A percentile compares a stretch with the other conserved stretches of the same genome.
Conservation (phyloP, 2,113 vertebrate species). For the Paraplagusia blochii region DNA sequence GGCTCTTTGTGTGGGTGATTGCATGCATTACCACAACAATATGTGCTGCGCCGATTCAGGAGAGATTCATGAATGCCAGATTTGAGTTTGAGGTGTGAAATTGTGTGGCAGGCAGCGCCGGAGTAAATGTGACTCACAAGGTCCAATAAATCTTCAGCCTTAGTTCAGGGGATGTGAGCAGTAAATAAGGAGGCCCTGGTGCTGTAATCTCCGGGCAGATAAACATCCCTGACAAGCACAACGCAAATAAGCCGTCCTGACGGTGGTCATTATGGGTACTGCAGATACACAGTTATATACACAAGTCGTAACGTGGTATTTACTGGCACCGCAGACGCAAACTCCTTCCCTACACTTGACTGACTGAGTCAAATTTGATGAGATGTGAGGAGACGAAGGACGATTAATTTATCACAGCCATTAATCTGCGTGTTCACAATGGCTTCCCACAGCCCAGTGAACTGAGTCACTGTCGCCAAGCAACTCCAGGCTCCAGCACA, state of each 20-base stretch:
- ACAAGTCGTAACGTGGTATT: too few relatives aligned
- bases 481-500: constrained; percentile 27
- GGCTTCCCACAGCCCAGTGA: constrained; percentile 47
- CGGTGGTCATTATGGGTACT: too few relatives aligned
- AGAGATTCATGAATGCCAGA: constrained; percentile 23
- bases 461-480: constrained; percentile 50
- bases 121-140: constrained; percentile 1
- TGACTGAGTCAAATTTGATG: constrained; percentile 31
- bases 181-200: constrained; percentile 20
- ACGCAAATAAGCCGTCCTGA: constrained; percentile 4
- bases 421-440: constrained; percentile 55
- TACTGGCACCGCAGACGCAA: neutral
- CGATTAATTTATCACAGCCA: constrained; percentile 32
- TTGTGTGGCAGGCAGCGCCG: constrained; percentile 4
- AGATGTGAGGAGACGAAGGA: constrained; percentile 41
- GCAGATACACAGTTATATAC: too few relatives aligned
- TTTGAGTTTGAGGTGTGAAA: constrained; percentile 5
- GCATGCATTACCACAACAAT: constrained; percentile 9
- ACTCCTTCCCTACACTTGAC: constrained; percentile 22
- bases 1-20: constrained; percentile 9
- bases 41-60: neutral
- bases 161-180: constrained; percentile 12
- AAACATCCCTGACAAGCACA: constrained; percentile 23
- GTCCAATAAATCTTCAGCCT: constrained; percentile 19
- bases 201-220: constrained; percentile 29